Conservation (phyloP, 2,113 vertebrate species). For the Hippoglossus stenolepis region DNA sequence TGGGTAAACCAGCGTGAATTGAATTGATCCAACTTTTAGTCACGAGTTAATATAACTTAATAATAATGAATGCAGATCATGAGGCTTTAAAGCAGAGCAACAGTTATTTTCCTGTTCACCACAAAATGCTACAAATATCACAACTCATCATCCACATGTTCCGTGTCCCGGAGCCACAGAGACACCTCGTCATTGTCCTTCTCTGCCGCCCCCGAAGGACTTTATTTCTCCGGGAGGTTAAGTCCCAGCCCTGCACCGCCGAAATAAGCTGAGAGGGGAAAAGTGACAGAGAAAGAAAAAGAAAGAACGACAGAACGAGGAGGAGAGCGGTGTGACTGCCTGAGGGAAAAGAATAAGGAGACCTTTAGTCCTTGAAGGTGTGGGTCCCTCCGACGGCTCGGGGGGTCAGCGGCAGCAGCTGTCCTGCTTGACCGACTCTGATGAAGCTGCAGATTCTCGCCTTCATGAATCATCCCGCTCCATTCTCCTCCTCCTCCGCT, state of each 20-base stretch:
- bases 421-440: constrained; percentile 78
- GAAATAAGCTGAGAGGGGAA: constrained; percentile 53
- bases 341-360: constrained; percentile 38
- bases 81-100: too few species aligned
- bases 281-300: constrained; percentile 40
- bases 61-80: too few species aligned
- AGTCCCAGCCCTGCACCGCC: constrained; percentile 43
- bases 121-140: too few species aligned
- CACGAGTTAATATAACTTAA: too few species aligned
- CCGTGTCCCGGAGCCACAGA: neutral
- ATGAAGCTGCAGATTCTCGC: constrained; percentile 82
- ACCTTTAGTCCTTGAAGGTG: constrained; percentile 72
- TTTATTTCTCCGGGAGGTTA: constrained; percentile 45
- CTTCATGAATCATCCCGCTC: constrained; percentile 71
- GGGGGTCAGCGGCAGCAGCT: constrained; percentile 62
- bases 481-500: constrained; percentile 52
- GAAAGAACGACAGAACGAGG: constrained; percentile 22
- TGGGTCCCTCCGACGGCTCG: constrained; percentile 38
- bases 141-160: too few species aligned
- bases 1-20: too few species aligned
- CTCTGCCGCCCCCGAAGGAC: constrained; percentile 41
- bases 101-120: too few species aligned
- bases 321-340: constrained; percentile 17
- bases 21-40: too few species aligned
- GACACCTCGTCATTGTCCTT: constrained; percentile 19